Evolutionary conservation across 2,888 invertebrate genomes (phyloP).

Genomic region (Plagodis dolabraria): DNA sequence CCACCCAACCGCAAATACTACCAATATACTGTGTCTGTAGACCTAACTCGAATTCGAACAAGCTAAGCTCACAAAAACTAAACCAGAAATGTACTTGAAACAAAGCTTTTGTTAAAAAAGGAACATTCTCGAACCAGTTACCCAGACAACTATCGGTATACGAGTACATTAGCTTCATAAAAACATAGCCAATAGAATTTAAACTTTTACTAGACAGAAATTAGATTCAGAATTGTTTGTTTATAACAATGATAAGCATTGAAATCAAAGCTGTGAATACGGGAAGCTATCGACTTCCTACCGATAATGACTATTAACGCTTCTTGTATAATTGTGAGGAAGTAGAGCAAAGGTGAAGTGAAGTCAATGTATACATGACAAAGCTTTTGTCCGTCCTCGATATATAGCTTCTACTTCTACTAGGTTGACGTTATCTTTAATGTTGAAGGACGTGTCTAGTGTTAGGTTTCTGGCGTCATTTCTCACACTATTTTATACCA

Average conservation of each 20-base stretch:
- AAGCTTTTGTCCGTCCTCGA: not conserved
- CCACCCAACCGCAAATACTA: slow-evolving; percentile 4
- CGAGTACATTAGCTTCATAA: slow-evolving; percentile 20
- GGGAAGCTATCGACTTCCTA: slow-evolving; percentile 25
- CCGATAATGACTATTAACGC: slow-evolving; percentile 39
- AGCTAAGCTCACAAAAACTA: slow-evolving; percentile 23
- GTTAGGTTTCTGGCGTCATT: too few species aligned
- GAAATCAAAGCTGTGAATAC: slow-evolving; percentile 23
- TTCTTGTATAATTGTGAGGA: slow-evolving; percentile 38
- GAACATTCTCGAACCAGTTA: not conserved
- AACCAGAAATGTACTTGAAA: slow-evolving; percentile 10
- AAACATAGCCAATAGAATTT: slow-evolving; percentile 12
- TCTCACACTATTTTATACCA: too few species aligned
- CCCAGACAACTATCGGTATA: slow-evolving; percentile 23
- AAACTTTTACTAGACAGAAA: not conserved
- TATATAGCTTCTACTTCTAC: too few species aligned
- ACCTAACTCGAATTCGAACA: slow-evolving; percentile 14
- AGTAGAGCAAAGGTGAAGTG: slow-evolving; percentile 30
- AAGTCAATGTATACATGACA: not conserved
- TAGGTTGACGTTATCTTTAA: too few species aligned
- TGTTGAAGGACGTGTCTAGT: too few species aligned
- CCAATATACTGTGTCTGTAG: slow-evolving; percentile 6
- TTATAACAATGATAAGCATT: slow-evolving; percentile 4
- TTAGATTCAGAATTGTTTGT: slow-evolving; percentile 1
- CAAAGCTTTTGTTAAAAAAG: slow-evolving; percentile 28